phyloP scores from a whole-genome alignment of 1,140 invertebrate species.

The Listronotus bonariensis region DNA sequence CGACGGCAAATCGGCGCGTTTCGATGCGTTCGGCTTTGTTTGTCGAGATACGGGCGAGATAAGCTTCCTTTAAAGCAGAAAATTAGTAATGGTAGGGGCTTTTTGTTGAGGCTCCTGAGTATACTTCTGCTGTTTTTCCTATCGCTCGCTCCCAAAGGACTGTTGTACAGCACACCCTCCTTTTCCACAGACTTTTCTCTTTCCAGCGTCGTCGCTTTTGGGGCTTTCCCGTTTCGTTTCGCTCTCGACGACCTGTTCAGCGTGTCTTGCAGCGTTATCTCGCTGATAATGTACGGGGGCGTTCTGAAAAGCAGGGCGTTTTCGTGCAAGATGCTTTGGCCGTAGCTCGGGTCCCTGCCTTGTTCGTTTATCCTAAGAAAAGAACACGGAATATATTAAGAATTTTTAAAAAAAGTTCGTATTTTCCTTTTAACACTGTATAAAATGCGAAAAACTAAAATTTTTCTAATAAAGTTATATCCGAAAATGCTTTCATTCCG shows the following conservation, averaged over 20 bases:
- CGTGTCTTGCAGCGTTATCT: conserved; percentile 76
- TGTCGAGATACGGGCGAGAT: no score
- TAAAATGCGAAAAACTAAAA: no score
- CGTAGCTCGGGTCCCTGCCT: conserved; percentile 80
- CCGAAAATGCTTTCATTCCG: no score
- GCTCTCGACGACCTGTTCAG: conserved; percentile 20
- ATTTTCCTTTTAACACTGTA: no score
- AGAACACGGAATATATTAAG: no score
- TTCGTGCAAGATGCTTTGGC: conserved; percentile 89
- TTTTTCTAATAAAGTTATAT: no score
- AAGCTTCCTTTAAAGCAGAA: no score
- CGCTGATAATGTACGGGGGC: conserved; percentile 79
- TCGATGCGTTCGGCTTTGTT: no score
- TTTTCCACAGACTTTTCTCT: conserved; percentile 37
- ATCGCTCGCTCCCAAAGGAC: conserved; percentile 44
- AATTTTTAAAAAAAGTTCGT: no score
- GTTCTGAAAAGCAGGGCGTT: conserved; percentile 89
- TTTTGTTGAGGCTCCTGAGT: no score
- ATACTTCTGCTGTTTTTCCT: conserved; percentile 46
- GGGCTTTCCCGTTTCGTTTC: conserved; percentile 53
- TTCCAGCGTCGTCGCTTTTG: conserved; percentile 35
- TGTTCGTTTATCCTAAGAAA: conserved; percentile 64
- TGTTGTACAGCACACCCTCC: conserved; percentile 30
- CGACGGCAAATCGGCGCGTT: no score
- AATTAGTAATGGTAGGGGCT: no score